Conservation (phyloP, 2,888 invertebrate genomes). For the Drosophila borborema region DNA sequence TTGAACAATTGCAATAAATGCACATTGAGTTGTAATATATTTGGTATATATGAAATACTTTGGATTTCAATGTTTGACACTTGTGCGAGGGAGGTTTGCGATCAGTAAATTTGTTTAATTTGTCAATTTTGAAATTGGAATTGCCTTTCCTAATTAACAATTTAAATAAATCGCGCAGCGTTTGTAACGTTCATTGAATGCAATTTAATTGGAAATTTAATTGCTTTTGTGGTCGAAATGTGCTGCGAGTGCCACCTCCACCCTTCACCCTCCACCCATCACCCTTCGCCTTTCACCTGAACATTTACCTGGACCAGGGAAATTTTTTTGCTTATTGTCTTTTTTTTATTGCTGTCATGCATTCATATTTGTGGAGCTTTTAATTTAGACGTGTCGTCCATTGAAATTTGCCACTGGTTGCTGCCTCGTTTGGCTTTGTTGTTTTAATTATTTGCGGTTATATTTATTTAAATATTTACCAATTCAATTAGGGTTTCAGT, state of each 20-base stretch:
- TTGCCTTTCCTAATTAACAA: slow-evolving; percentile 81
- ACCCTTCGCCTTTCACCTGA: slow-evolving; percentile 3
- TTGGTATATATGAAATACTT: not conserved
- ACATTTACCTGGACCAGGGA: slow-evolving; percentile 3
- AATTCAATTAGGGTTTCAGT: slow-evolving; percentile 72
- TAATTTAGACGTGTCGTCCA: slow-evolving; percentile 75
- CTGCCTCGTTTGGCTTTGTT: slow-evolving; percentile 69
- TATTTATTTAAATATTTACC: slow-evolving; percentile 81
- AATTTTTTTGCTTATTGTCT: slow-evolving; percentile 32
- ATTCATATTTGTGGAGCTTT: slow-evolving; percentile 62
- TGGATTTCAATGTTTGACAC: not conserved
- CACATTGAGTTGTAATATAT: not conserved
- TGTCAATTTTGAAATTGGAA: slow-evolving; percentile 63
- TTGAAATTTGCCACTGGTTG: slow-evolving; percentile 62
- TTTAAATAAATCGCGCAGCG: slow-evolving; percentile 77
- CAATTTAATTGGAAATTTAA: slow-evolving; percentile 83
- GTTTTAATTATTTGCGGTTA: slow-evolving; percentile 82
- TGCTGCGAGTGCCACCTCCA: slow-evolving; percentile 39
- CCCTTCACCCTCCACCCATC: slow-evolving; percentile 25
- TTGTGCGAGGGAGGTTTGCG: slow-evolving; percentile 1
- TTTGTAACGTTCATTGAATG: slow-evolving; percentile 74
- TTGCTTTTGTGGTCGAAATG: slow-evolving; percentile 78
- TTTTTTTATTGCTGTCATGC: slow-evolving; percentile 32
- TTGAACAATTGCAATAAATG: not conserved
- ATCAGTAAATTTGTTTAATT: slow-evolving; percentile 51